A percentile compares a stretch with the other conserved stretches of the same genome.
Conservation (phyloP, 2,888 invertebrate species). For the Rhaphigaster nebulosa region DNA sequence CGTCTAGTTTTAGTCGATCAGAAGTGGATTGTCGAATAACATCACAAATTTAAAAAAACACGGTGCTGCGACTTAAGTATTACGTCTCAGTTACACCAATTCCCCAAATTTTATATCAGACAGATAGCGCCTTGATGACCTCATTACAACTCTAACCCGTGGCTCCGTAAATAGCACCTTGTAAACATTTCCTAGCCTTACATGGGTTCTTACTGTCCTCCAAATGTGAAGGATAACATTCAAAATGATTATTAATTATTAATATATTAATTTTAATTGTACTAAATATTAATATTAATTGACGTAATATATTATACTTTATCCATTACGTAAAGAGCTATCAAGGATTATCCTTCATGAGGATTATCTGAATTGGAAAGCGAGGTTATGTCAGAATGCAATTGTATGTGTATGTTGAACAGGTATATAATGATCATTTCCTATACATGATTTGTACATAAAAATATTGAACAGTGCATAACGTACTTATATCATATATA, state of each 20-base stretch:
- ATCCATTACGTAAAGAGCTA: background rate
- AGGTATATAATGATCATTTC: too few species aligned
- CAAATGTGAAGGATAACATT: background rate
- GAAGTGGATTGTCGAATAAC: too few species aligned
- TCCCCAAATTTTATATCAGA: background rate
- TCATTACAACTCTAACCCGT: background rate
- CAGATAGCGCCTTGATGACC: background rate
- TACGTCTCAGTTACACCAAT: background rate
- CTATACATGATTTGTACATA: too few species aligned
- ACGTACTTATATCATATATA: too few species aligned
- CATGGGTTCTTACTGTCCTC: background rate
- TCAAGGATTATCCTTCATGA: background rate
- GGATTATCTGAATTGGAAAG: background rate
- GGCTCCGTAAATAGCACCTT: background rate
- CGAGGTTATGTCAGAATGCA: background rate
- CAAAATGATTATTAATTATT: background rate
- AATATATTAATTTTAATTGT: background rate
- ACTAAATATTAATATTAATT: background rate
- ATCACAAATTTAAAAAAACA: background rate
- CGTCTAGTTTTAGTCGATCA: too few species aligned
- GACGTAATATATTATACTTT: too few species aligned
- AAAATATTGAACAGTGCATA: too few species aligned
- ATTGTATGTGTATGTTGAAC: too few species aligned
- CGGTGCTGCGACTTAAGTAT: background rate
- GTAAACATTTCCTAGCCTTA: background rate